A percentile compares a stretch with the other conserved stretches of the same genome.
phyloP scores from a whole-genome alignment of 2,888 invertebrate genomes.

The Drosophila histrio region DNA sequence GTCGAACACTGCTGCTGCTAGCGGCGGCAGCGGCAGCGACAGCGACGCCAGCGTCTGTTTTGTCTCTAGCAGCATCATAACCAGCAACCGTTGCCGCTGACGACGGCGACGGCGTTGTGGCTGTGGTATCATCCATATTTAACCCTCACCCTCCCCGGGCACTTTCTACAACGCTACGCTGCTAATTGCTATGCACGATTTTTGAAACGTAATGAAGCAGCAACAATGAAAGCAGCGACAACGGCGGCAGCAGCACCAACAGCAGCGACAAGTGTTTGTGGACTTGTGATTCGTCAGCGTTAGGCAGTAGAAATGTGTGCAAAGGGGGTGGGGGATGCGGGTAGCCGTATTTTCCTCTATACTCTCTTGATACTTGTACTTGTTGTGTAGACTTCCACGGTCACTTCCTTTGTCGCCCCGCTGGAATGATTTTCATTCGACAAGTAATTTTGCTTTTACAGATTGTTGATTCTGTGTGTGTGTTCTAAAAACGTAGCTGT shows the following conservation, averaged over 20 bases:
- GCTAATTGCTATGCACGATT: constrained; percentile 60
- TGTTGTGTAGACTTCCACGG: constrained; percentile 50
- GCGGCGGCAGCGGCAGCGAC: constrained; percentile 23
- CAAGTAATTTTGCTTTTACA: constrained; percentile 58
- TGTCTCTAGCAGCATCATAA: constrained; percentile 68
- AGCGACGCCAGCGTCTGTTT: constrained; percentile 47
- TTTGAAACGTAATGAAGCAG: constrained; percentile 21
- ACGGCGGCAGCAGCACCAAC: not conserved
- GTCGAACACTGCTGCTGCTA: constrained; percentile 59
- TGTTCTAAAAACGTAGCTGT: constrained; percentile 28
- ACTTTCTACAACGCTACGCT: constrained; percentile 55
- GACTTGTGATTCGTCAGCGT: constrained; percentile 37
- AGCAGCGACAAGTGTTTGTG: constrained; percentile 52
- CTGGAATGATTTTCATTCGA: constrained; percentile 39
- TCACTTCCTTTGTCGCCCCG: constrained; percentile 40
- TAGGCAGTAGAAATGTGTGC: not conserved
- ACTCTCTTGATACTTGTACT: constrained; percentile 8
- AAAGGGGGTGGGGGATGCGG: not conserved
- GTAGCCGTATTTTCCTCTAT: constrained; percentile 39
- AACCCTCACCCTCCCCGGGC: constrained; percentile 32
- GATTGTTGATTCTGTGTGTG: constrained; percentile 24
- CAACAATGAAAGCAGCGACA: constrained; percentile 15
- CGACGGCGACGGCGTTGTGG: constrained; percentile 61
- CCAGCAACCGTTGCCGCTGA: constrained; percentile 74
- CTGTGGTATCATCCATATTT: constrained; percentile 74